phyloP scores from a whole-genome alignment of 2,113 vertebrate genomes.

The Platichthys flesus region DNA sequence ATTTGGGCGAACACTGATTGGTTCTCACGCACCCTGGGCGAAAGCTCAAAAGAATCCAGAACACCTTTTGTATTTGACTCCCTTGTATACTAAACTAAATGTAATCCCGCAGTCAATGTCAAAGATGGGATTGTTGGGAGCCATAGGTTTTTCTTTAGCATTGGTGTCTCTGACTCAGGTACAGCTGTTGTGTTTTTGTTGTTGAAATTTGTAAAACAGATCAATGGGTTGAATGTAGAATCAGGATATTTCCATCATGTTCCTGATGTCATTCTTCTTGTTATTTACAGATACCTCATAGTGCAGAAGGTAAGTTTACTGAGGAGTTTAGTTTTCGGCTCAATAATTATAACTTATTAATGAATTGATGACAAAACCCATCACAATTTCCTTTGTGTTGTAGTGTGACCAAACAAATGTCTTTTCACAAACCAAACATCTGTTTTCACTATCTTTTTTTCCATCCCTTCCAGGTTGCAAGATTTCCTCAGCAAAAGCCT shows the following conservation, averaged over 20 bases:
- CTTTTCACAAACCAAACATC: not conserved
- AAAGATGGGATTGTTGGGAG: slow-evolving; percentile 80
- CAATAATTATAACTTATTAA: too few relatives aligned
- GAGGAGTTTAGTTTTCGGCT: too few relatives aligned
- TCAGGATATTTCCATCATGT: not conserved
- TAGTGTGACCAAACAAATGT: not conserved
- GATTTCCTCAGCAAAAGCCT: slow-evolving; percentile 60
- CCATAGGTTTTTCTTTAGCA: slow-evolving; percentile 74
- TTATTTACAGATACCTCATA: slow-evolving; percentile 72
- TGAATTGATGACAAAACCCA: not conserved
- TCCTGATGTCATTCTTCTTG: not conserved
- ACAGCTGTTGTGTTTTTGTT: slow-evolving; percentile 30
- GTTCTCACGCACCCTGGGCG: slow-evolving; percentile 57
- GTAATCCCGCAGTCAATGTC: slow-evolving; percentile 68
- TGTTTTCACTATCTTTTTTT: slow-evolving; percentile 11
- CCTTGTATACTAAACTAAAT: slow-evolving; percentile 76
- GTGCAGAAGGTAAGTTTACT: slow-evolving; percentile 74
- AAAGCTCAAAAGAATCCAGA: slow-evolving; percentile 78
- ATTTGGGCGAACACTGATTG: slow-evolving; percentile 78
- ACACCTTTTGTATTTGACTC: slow-evolving; percentile 75
- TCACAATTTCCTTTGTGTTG: not conserved
- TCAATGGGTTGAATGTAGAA: not conserved
- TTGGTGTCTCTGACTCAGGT: slow-evolving; percentile 79
- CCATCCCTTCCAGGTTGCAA: slow-evolving; percentile 65
- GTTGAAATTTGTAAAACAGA: not conserved